Conservation (phyloP, 2,113 vertebrate genomes). For the Macrotus californicus region DNA sequence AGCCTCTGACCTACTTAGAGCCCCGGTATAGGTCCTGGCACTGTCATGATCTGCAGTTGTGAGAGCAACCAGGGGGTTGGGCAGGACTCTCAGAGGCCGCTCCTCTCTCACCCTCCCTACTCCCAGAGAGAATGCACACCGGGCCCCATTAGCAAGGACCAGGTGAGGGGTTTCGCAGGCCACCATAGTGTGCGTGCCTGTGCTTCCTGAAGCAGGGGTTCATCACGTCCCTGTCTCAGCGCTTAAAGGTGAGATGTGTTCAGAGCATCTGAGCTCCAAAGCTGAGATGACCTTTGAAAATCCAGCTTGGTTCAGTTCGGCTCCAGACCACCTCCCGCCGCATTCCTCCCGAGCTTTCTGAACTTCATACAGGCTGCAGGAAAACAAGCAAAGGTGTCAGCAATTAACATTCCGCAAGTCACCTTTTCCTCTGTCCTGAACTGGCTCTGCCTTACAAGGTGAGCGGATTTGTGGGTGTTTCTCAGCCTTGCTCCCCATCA, state of each 20-base stretch:
- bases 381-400: not conserved
- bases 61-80: not conserved
- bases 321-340: not conserved
- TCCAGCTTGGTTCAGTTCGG: not conserved
- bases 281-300: not conserved
- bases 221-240: not conserved
- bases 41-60: not conserved
- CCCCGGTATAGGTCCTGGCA: not conserved
- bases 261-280: not conserved
- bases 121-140: not conserved
- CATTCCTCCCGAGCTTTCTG: not conserved
- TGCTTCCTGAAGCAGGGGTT: not conserved
- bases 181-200: fast-evolving
- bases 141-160: not conserved
- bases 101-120: not conserved
- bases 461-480: not conserved
- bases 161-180: not conserved
- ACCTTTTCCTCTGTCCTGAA: not conserved
- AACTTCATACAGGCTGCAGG: not conserved
- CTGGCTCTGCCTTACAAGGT: not conserved
- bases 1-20: not conserved
- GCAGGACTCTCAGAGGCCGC: not conserved
- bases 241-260: not conserved
- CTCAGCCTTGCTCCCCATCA: not conserved
- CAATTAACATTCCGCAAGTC: not conserved